A percentile compares a stretch with the other conserved stretches of the same genome.
phyloP scores from a whole-genome alignment of 2,113 vertebrate species.

The Mirounga angustirostris region DNA sequence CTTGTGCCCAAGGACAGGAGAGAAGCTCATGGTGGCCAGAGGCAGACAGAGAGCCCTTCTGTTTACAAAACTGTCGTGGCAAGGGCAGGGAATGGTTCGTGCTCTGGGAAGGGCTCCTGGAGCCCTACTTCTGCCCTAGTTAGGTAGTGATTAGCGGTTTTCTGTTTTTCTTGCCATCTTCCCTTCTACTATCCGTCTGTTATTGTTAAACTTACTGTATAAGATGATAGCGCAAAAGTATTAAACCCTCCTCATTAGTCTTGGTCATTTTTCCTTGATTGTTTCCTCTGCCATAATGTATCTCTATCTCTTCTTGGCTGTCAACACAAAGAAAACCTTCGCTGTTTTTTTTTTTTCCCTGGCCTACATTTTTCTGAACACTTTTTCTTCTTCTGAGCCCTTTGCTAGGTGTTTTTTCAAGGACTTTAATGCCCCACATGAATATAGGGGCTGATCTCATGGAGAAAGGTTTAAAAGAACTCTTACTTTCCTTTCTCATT shows the following conservation, averaged over 20 bases:
- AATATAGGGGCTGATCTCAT: not conserved
- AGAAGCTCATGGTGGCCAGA: not conserved
- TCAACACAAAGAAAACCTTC: constrained; percentile 51
- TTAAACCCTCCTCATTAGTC: constrained; percentile 3
- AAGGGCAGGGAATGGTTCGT: not conserved
- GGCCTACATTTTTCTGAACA: not conserved
- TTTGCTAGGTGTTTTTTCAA: constrained; percentile 25
- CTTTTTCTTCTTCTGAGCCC: not conserved
- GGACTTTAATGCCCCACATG: not conserved
- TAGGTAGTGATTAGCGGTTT: not conserved
- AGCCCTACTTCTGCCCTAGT: not conserved
- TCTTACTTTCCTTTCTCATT: not conserved
- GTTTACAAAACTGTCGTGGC: not conserved
- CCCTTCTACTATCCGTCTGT: not conserved
- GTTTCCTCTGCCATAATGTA: not conserved
- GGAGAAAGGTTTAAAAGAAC: not conserved
- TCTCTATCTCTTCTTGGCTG: not conserved
- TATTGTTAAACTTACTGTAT: not conserved
- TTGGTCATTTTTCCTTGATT: constrained; percentile 30
- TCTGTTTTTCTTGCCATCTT: not conserved
- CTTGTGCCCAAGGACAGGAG: not conserved
- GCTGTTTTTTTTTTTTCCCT: not conserved
- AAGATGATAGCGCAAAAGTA: not conserved
- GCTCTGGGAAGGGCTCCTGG: not conserved
- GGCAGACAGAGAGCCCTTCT: not conserved